Conservation (phyloP, 2,113 vertebrate genomes). For the Amphiprion ocellaris region DNA sequence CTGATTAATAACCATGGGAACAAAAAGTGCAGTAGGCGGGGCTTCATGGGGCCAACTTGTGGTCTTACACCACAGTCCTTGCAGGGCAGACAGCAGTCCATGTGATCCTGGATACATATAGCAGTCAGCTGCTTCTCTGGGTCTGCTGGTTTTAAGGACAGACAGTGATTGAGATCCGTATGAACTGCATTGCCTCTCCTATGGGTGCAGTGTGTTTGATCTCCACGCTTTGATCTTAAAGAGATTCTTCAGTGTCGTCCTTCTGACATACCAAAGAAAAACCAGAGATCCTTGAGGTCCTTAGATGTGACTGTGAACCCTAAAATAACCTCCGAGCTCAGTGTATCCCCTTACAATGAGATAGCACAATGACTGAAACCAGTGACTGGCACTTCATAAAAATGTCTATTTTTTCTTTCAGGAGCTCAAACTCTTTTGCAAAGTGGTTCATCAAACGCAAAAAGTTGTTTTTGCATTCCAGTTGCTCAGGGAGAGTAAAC, state of each 20-base stretch:
- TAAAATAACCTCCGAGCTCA: constrained; percentile 66
- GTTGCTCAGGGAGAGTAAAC: not conserved
- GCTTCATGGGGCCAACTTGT: constrained; percentile 32
- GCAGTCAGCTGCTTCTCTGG: constrained; percentile 29
- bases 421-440: constrained; percentile 22
- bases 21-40: constrained; percentile 28
- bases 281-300: constrained; percentile 62
- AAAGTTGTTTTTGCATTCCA: constrained; percentile 20
- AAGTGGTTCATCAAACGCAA: constrained; percentile 33
- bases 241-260: constrained; percentile 74
- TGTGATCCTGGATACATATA: constrained; percentile 15
- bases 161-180: constrained; percentile 66
- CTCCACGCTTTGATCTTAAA: constrained; percentile 75
- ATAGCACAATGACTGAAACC: constrained; percentile 57
- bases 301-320: constrained; percentile 72
- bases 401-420: constrained; percentile 47
- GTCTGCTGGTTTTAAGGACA: constrained; percentile 24
- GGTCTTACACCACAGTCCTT: constrained; percentile 1
- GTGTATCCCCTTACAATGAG: constrained; percentile 72
- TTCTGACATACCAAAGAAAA: constrained; percentile 64
- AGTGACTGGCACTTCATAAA: constrained; percentile 68
- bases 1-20: constrained; percentile 79
- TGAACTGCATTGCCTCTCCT: constrained; percentile 32
- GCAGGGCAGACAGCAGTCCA: constrained; percentile 12
- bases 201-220: constrained; percentile 64